Percentiles rank a stretch among this genome's conserved stretches.
phyloP scores from a whole-genome alignment of 2,113 vertebrate genomes.

The Neolamprologus sp. region DNA sequence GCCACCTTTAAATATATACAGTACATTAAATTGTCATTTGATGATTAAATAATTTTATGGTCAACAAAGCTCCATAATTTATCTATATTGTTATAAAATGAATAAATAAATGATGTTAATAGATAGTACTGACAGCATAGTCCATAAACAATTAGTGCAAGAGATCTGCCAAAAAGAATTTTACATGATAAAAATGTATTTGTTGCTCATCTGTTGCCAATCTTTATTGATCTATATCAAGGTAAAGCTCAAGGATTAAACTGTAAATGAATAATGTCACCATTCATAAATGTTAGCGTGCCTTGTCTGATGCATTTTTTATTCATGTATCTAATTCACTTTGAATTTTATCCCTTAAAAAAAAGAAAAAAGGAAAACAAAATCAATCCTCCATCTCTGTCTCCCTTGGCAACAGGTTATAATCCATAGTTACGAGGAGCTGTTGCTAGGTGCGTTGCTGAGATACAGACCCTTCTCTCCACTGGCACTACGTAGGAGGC shows the following conservation, averaged over 20 bases:
- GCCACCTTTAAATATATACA: not conserved
- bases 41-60: not conserved
- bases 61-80: not conserved
- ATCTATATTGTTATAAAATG: not conserved
- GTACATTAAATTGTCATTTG: not conserved
- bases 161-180: not conserved
- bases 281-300: constrained; percentile 28
- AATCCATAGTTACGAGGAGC: constrained; percentile 76
- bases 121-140: not conserved
- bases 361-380: constrained; percentile 34
- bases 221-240: not conserved
- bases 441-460: constrained; percentile 79
- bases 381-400: constrained; percentile 76
- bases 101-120: not conserved
- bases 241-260: not conserved
- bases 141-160: not conserved
- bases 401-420: constrained; percentile 81
- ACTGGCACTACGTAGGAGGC: constrained; percentile 66
- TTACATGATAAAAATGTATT: not conserved
- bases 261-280: constrained; percentile 1
- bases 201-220: not conserved
- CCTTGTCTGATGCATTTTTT: constrained; percentile 29
- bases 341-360: constrained; percentile 53
- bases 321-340: constrained; percentile 53
- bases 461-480: constrained; percentile 73